A percentile compares a stretch with the other conserved stretches of the same genome.
Evolutionary conservation across 2,113 vertebrate genomes (phyloP).

Genomic region (Rissa tridactyla): DNA sequence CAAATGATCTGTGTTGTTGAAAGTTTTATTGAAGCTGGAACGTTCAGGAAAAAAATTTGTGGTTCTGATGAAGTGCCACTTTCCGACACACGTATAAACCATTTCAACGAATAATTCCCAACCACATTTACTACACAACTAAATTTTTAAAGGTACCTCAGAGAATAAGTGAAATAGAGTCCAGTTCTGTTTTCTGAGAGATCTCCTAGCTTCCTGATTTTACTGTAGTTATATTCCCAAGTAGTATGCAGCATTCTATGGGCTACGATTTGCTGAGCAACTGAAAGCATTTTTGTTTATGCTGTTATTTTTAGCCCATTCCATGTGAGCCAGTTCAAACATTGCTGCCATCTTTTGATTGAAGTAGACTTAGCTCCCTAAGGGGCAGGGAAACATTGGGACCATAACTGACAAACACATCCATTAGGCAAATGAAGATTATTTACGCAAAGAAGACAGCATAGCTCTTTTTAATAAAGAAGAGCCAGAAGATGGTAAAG

Average conservation of each 20-base stretch:
- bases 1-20: neutral
- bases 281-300: neutral
- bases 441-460: neutral
- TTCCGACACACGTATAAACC: neutral
- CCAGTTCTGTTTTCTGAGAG: neutral
- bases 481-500: neutral
- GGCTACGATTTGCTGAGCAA: neutral
- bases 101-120: neutral
- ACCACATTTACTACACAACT: neutral
- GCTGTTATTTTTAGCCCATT: neutral
- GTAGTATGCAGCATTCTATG: neutral
- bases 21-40: neutral
- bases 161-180: neutral
- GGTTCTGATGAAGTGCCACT: neutral
- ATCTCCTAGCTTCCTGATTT: neutral
- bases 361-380: neutral
- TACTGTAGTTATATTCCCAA: neutral
- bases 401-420: neutral
- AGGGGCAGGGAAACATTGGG: neutral
- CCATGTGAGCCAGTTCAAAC: neutral
- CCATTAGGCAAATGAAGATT: neutral
- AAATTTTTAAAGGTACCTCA: neutral
- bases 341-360: neutral
- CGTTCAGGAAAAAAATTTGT: neutral
- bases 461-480: neutral